Evolutionary conservation across 2,888 invertebrate species (phyloP), one percentile per base, ranked within the genome.

Genomic region (Coleophora flavipennella): DNA sequence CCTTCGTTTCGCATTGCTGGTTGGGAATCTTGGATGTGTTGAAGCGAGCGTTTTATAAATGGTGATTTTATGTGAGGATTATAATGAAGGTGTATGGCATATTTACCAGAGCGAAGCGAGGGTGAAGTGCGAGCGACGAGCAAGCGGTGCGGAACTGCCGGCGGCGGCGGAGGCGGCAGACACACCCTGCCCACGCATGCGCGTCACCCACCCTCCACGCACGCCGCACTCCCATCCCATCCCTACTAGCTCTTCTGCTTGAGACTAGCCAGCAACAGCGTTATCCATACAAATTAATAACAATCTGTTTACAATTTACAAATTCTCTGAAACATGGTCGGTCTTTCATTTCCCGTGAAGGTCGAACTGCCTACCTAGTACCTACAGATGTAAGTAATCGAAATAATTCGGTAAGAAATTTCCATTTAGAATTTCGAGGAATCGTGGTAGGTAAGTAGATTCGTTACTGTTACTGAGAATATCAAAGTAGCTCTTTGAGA

Each of bases 101-200:
- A 68, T 49, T 67, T 68, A 69, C 68, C 68, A 55, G 42, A 36
- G 43, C 39, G 55, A 47, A 40, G 46, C 53, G 50, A 47, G 45
- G 45, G 47, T 48, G 38, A 49, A 53, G 51, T 54, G 59, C 53
- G 50, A 50, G 57, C 51, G 51, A 45, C 49, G 55, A 58, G 49
- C 51, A 50, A 55, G 51, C 53, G 59, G 62, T 63, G 67, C 68
- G 70, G 67, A 63, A 78, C 79, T 79, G 71, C 67, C 67, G 65
- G 59, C 63, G 50, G 62, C 59, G 61, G 62, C 50, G 53, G 59
- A 59, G 54, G 55, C 53, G 62, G 53, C 54, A 67, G 80, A 79
- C 83, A 81, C 83, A 76, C 83, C 80, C 81, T 67, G 61, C 55
- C 59, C 65, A 62, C 81, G 77, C 81, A 79, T 80, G 81, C 81